Conservation (phyloP, 2,888 invertebrate species). For the Tachina lurida region DNA sequence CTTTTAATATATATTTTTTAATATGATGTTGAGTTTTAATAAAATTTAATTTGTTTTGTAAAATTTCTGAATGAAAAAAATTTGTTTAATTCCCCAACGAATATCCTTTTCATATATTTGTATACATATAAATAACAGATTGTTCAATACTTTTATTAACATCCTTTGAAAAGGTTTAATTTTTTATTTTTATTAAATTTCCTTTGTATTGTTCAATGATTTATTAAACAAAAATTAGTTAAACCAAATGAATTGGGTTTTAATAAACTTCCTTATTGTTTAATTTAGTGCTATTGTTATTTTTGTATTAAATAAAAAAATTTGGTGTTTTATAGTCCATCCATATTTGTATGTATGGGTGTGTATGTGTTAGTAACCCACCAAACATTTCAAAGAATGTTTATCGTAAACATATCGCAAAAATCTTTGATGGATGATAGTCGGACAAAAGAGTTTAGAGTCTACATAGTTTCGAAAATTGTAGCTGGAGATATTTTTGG, state of each 20-base stretch:
- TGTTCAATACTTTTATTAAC: neutral
- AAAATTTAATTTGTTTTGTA: too few relatives aligned
- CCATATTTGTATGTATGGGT: neutral
- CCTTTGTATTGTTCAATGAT: slow-evolving; percentile 10
- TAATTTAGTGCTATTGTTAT: slow-evolving; percentile 13
- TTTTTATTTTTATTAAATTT: neutral
- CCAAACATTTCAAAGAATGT: too few relatives aligned
- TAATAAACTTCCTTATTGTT: slow-evolving; percentile 50
- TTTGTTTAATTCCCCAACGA: neutral
- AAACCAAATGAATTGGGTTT: slow-evolving; percentile 45
- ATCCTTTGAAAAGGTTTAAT: slow-evolving; percentile 3
- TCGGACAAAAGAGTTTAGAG: too few relatives aligned
- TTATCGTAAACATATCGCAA: too few relatives aligned
- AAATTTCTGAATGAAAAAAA: neutral
- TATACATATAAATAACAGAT: neutral
- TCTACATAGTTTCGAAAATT: too few relatives aligned
- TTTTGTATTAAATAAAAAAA: neutral
- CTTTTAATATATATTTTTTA: too few relatives aligned
- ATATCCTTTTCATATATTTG: neutral
- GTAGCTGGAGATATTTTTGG: too few relatives aligned
- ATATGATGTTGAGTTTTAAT: too few relatives aligned
- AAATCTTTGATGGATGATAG: too few relatives aligned
- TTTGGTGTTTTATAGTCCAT: neutral
- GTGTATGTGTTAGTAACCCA: neutral
- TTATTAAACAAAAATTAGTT: slow-evolving; percentile 53